Evolutionary conservation across 2,113 vertebrate genomes (phyloP).

Genomic region (Apeltes quadracus): DNA sequence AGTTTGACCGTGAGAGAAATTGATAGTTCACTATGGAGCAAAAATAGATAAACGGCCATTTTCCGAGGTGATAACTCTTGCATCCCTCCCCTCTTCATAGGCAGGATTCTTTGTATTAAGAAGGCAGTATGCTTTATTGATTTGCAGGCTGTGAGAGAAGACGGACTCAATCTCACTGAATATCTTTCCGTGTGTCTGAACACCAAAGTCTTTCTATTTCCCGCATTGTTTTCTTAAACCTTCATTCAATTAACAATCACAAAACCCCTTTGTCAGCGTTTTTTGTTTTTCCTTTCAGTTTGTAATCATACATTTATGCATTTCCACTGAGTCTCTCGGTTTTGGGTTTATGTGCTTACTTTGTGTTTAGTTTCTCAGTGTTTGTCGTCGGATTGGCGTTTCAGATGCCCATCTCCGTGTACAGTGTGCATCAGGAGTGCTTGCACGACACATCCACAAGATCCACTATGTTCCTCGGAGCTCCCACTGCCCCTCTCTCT

Average conservation of each 20-base stretch:
- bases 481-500: too few species aligned
- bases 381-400: constrained; percentile 74
- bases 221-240: constrained; percentile 25
- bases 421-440: constrained; percentile 36
- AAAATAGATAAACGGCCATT: constrained; percentile 48
- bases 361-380: constrained; percentile 44
- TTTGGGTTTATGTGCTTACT: constrained; percentile 37
- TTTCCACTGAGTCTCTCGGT: neutral
- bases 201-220: constrained; percentile 12
- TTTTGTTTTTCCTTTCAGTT: constrained; percentile 1
- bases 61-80: constrained; percentile 53
- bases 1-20: constrained; percentile 21
- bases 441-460: constrained; percentile 52
- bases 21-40: constrained; percentile 11
- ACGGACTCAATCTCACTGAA: constrained; percentile 1
- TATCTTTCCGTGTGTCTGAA: constrained; percentile 23
- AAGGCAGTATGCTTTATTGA: constrained; percentile 54
- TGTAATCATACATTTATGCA: constrained; percentile 16
- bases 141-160: constrained; percentile 29
- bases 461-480: constrained; percentile 37
- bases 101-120: constrained; percentile 63
- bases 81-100: constrained; percentile 59
- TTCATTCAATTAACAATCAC: constrained; percentile 19
- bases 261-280: constrained; percentile 36
- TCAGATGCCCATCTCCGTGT: constrained; percentile 40